These are phyloP conservation scores for Protonibea diacanthus DNA, from an alignment of 2,797 vertebrate species.

Conservation along the genomic window DNA sequence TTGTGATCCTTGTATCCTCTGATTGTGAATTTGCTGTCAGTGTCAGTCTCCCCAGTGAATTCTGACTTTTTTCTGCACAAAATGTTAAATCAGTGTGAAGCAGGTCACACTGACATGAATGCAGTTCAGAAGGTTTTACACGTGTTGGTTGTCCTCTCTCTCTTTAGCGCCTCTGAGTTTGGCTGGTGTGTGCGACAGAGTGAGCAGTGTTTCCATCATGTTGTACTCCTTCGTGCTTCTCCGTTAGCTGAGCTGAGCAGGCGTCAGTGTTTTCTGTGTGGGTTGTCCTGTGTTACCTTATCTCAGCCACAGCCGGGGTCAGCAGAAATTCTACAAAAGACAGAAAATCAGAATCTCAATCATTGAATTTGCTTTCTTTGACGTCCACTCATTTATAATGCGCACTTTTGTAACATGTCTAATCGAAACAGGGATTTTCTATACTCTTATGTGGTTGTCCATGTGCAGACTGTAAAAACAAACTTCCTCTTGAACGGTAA, in stretches of 20 bases:
- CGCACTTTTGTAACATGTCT: neutral
- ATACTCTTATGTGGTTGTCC: neutral
- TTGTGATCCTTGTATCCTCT: neutral
- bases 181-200: slow-evolving; percentile 13
- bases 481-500: too few species aligned
- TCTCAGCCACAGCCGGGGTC: slow-evolving; percentile 49
- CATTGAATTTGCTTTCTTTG: neutral
- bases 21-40: slow-evolving; percentile 14
- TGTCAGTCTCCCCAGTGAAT: slow-evolving; percentile 13
- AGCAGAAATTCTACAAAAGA: slow-evolving; percentile 73
- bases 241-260: slow-evolving; percentile 9
- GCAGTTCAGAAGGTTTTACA: slow-evolving; percentile 22
- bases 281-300: slow-evolving; percentile 14
- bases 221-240: neutral
- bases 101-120: slow-evolving; percentile 27
- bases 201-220: slow-evolving; percentile 13
- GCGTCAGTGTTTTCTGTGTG: slow-evolving; percentile 26
- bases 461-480: neutral
- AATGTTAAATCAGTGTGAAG: neutral
- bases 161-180: slow-evolving; percentile 5
- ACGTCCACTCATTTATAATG: neutral
- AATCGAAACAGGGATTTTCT: neutral
- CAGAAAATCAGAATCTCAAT: slow-evolving; percentile 5
- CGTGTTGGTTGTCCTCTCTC: slow-evolving; percentile 5
- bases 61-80: slow-evolving; percentile 31